Base-by-base conservation (phyloP, 2,113 vertebrate species). In the Choloepus hoffmanni region DNA sequence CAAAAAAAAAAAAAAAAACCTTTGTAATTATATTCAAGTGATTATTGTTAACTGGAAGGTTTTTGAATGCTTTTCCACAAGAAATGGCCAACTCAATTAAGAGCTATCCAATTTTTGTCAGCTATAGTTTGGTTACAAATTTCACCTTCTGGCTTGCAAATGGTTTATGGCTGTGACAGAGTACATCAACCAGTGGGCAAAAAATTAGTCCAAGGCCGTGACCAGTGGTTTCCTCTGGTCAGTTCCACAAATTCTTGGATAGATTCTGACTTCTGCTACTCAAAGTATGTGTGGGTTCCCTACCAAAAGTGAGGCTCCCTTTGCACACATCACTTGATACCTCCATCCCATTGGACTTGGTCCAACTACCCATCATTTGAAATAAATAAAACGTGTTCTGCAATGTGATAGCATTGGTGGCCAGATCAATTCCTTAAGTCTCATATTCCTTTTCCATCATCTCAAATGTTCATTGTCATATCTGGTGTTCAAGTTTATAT, bases 21-120 rank as follows among this genome's bases (percentile, higher is more conserved):
- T 84, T 90, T 92, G 16, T 65, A 70, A 77, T 60, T 92, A 45
- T 81, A 85, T 19, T 90, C 18, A 45, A 84, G 55, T 90, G 48
- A 70, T 68, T 28, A 43, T 55, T 74, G 14, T 30, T 85, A 76
- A 36, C 11, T 82, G 45, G 3, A 68, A 63, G 26, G 65, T 73
- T 79, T 93, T 45, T 85, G 43, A 89, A 13, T 78, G 65, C 4
- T 50, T 89, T 90, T 68, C 88, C 8, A 21, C 5, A 73, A 48
- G 40, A 55, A 2, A 5, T 36, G 30, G 43, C 16, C 85, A 85
- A 63, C 4, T 92, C 45, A 83, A 3, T 55, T 43, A 93, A 30
- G 33, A 90, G 11, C 8, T 76, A 26, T 68, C 33, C 19, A 78
- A 3, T 91, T 83, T 84, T 90, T 85, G 8, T 84, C 60, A 90